Percentiles rank a stretch among this genome's conserved stretches.
phyloP scores from a whole-genome alignment of 2,888 invertebrate species.

The Coelinius sp. region DNA sequence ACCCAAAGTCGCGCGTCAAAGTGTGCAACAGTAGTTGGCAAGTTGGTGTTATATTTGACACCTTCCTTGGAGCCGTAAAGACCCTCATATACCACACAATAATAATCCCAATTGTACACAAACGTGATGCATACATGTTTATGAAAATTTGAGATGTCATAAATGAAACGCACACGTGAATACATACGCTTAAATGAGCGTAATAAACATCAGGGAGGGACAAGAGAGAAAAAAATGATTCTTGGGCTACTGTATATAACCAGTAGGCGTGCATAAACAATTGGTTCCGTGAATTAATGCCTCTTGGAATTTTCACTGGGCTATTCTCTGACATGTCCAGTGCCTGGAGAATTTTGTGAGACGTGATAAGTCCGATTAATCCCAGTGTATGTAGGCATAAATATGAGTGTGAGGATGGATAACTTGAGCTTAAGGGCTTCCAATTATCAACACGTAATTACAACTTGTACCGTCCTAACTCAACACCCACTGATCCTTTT shows the following conservation, averaged over 20 bases:
- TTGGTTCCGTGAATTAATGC: constrained; percentile 26
- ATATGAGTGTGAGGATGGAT: background rate
- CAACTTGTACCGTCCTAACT: constrained; percentile 56
- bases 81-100: constrained; percentile 6
- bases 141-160: constrained; percentile 16
- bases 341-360: background rate
- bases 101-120: background rate
- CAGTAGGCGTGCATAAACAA: constrained; percentile 35
- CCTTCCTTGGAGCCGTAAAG: constrained; percentile 37
- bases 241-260: constrained; percentile 32
- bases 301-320: background rate
- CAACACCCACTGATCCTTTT: constrained; percentile 53
- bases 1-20: constrained; percentile 35
- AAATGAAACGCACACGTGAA: constrained; percentile 22
- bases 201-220: background rate
- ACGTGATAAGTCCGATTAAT: constrained; percentile 28
- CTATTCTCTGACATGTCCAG: background rate
- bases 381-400: constrained; percentile 25
- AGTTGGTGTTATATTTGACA: constrained; percentile 53
- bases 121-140: constrained; percentile 10
- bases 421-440: constrained; percentile 49
- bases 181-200: constrained; percentile 12
- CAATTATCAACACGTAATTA: constrained; percentile 70
- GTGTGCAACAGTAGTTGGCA: constrained; percentile 52
- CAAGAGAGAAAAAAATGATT: background rate